Evolutionary conservation across 2,888 invertebrate species (phyloP).

Genomic region (Venusia cambrica): DNA sequence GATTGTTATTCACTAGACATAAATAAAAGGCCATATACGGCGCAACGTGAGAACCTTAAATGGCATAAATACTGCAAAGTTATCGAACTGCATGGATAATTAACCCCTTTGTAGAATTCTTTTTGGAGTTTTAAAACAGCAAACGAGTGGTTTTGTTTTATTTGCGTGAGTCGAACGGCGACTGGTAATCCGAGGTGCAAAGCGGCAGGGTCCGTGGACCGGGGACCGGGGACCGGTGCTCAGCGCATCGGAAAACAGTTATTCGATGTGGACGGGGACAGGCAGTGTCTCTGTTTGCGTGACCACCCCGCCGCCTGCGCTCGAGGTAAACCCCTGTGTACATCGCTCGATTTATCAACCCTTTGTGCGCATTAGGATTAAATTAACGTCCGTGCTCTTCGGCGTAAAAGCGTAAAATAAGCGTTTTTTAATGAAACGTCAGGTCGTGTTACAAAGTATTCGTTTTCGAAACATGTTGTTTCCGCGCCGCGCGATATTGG

Average conservation of each 20-base stretch:
- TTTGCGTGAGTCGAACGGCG: slow-evolving; percentile 32
- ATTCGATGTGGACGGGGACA: slow-evolving; percentile 42
- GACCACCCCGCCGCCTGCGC: slow-evolving; percentile 39
- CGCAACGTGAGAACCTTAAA: slow-evolving; percentile 10
- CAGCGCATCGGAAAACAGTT: slow-evolving; percentile 64
- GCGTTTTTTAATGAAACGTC: slow-evolving; percentile 13
- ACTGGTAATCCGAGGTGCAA: slow-evolving; percentile 58
- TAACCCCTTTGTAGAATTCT: slow-evolving; percentile 43
- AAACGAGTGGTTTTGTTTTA: slow-evolving; percentile 43
- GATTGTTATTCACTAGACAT: slow-evolving; percentile 14
- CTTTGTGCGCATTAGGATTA: slow-evolving; percentile 27
- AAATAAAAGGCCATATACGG: slow-evolving; percentile 14
- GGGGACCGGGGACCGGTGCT: slow-evolving; percentile 44
- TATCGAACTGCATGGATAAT: slow-evolving; percentile 43
- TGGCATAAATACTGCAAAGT: slow-evolving; percentile 31
- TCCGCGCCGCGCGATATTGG: slow-evolving; percentile 5
- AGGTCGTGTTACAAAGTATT: slow-evolving; percentile 10
- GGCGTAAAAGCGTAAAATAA: slow-evolving; percentile 17
- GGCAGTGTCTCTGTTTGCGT: slow-evolving; percentile 46
- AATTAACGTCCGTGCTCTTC: slow-evolving; percentile 18
- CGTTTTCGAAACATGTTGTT: slow-evolving; percentile 10
- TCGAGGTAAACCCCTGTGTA: slow-evolving; percentile 20
- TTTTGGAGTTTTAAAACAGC: slow-evolving; percentile 49
- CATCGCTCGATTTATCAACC: slow-evolving; percentile 27
- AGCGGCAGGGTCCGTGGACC: too few relatives aligned